Evolutionary conservation across 2,888 invertebrate genomes (phyloP).

Genomic region (Himalopsyche kuldschensis): DNA sequence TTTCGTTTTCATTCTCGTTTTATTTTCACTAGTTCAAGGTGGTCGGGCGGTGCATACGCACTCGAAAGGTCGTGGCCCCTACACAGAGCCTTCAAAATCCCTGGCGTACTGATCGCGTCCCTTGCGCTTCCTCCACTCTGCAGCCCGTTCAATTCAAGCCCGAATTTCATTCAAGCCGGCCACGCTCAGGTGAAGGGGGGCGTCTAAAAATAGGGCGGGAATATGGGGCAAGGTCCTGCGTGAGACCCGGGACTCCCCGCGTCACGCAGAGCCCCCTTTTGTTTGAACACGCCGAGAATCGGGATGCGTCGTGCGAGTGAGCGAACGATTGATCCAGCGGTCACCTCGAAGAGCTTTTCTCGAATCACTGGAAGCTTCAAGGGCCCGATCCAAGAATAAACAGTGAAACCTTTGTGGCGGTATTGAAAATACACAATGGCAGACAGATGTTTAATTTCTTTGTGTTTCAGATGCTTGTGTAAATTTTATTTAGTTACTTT

Average conservation of each 20-base stretch:
- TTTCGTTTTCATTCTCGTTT: no score
- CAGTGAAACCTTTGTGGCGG: background rate
- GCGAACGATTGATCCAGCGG: background rate
- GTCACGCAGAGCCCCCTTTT: background rate
- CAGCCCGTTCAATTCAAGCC: background rate
- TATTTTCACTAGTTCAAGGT: background rate
- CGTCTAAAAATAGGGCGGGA: background rate
- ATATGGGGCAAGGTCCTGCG: slow-evolving; percentile 12
- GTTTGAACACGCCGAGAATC: background rate
- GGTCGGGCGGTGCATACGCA: background rate
- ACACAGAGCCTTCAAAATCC: background rate
- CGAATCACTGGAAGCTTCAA: background rate
- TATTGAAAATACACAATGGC: background rate
- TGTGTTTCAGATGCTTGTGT: background rate
- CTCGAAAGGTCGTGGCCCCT: background rate
- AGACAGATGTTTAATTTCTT: background rate
- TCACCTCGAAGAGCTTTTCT: background rate
- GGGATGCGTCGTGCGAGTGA: background rate
- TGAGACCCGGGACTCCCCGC: background rate
- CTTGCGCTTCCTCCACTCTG: background rate
- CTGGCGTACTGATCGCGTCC: background rate
- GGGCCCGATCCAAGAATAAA: background rate
- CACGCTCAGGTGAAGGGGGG: background rate
- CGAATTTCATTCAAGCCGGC: slow-evolving; percentile 15
- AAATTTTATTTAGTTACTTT: no score